Evolutionary conservation across 2,797 vertebrate species (phyloP), one percentile per base, ranked within the genome.

Genomic region (Astyanax mexicanus): DNA sequence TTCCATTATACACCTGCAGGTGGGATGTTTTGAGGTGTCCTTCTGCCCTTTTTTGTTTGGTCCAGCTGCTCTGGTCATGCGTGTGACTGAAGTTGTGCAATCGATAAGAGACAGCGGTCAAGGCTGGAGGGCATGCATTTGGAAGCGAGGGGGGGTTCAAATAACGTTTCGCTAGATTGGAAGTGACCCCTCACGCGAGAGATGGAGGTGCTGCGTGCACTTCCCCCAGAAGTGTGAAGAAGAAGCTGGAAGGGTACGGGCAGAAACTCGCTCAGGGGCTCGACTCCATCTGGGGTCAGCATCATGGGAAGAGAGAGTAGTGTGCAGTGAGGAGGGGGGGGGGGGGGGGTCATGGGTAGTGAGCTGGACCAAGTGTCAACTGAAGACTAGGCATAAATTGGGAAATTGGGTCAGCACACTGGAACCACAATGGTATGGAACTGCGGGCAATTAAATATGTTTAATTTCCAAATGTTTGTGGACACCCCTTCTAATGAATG

Each of bases 161-260:
- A 76, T 49, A 72, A 64, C 54, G 35, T 27, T 60, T 65, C 64
- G 75, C 47, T 66, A 69, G 80, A 77, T 77, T 51, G 60, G 60
- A 84, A 80, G 83, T 79, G 80, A 84, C 77, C 64, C 77, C 40
- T 76, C 72, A 76, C n/a, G 60, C 21, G 57, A 80, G 66, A 78
- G 58, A 75, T n/a, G 49, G 35, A 65, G 66, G 52, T 54, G 10
- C 49, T 67, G 68, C 32, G 17, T 64, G 60, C 75, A 67, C 70
- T 45, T 72, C 67, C 37, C 67, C 29, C 32, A 61, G 69, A 77
- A 67, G 75, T 79, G 80, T 82, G 78, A 84, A 77, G 66, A 68
- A 15, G 32, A 61, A 37, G 17, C 45, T 49, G 69, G 65, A 21
- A 42, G 57, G 65, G 25, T 73, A 66, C 65, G 60, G 58, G 35